Base-by-base conservation (phyloP, 2,888 invertebrate species). In the Protonemura montana region DNA sequence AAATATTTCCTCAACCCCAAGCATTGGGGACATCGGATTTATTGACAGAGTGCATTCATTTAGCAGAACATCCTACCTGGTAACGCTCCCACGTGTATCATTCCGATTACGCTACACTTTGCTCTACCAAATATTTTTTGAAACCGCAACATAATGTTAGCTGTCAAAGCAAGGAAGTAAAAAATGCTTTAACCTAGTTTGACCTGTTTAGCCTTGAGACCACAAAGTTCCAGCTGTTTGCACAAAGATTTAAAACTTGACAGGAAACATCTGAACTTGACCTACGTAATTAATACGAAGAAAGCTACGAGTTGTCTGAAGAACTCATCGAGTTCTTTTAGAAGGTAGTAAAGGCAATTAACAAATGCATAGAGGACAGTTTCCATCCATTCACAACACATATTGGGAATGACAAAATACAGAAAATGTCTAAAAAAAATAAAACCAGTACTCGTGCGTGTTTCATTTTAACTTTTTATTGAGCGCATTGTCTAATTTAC, bases 1-100 rank as follows among this genome's bases (percentile, higher is more conserved):
- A 35, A 35, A 35, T 35, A 35, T 6, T 6, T 35, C 35, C 35
- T 35, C 35, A n/a, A n/a, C n/a, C n/a, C 10, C 35, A 3, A 35
- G 35, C 35, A 6, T 6, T 35, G 35, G 35, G n/a, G n/a, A n/a
- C 35, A 35, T 35, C 10, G 10, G 35, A 6, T 6, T 35, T 35
- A 35, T 35, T 10, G 35, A 10, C 35, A 76, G 41, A 42, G 76
- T 25, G 25, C 82, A 41, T 26, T 27, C 21, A 29, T 25, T 81
- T 21, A 30, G 7, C 6, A n/a, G n/a, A 7, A 2, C 26, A 76
- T 28, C 28, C 28, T 86, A 95, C 95, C 95, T 91, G 96, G 96
- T 87, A 95, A 91, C 81, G 95, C 94, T 88, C 92, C 92, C 0
- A 95, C 92, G 90, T 96, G 96, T 86, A 96, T 92, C 95, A 96